Evolutionary conservation across 2,888 invertebrate species (phyloP).

Genomic region (Acleris holmiana): DNA sequence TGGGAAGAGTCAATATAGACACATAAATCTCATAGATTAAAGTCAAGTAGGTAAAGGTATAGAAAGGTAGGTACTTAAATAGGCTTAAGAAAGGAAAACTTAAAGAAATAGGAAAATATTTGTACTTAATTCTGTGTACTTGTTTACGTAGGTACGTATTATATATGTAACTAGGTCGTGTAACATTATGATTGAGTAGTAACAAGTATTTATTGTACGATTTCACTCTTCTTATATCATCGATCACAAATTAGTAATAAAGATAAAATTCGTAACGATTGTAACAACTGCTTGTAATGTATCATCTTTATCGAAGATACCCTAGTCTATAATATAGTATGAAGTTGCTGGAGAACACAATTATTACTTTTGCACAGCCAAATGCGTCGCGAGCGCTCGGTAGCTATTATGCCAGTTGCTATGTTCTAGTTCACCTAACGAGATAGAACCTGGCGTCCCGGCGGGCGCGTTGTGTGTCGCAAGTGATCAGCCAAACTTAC

Average conservation of each 20-base stretch:
- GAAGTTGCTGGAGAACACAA: constrained; percentile 52
- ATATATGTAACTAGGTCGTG: constrained; percentile 69
- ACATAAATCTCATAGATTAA: constrained; percentile 25
- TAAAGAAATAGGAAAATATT: constrained; percentile 68
- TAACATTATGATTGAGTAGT: constrained; percentile 73
- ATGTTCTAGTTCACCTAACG: constrained; percentile 27
- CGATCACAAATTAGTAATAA: constrained; percentile 70
- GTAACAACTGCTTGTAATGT: constrained; percentile 59
- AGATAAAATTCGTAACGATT: constrained; percentile 64
- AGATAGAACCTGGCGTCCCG: constrained; percentile 47
- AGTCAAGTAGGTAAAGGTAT: constrained; percentile 28
- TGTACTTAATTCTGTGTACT: constrained; percentile 56
- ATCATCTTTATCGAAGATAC: constrained; percentile 37
- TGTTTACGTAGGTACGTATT: constrained; percentile 61
- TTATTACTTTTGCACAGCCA: constrained; percentile 61
- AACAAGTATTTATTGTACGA: constrained; percentile 81
- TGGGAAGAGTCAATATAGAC: constrained; percentile 16
- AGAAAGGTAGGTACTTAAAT: constrained; percentile 31
- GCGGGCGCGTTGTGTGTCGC: constrained; percentile 77
- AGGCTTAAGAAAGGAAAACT: constrained; percentile 62
- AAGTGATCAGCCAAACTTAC: constrained; percentile 73
- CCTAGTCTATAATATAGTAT: constrained; percentile 59
- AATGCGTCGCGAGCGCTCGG: constrained; percentile 62
- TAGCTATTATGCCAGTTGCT: constrained; percentile 45
- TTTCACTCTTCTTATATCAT: constrained; percentile 75